These are phyloP conservation scores for Apocrypta bakeri DNA, from an alignment of 1,140 invertebrate species.

Conservation along the genomic window DNA sequence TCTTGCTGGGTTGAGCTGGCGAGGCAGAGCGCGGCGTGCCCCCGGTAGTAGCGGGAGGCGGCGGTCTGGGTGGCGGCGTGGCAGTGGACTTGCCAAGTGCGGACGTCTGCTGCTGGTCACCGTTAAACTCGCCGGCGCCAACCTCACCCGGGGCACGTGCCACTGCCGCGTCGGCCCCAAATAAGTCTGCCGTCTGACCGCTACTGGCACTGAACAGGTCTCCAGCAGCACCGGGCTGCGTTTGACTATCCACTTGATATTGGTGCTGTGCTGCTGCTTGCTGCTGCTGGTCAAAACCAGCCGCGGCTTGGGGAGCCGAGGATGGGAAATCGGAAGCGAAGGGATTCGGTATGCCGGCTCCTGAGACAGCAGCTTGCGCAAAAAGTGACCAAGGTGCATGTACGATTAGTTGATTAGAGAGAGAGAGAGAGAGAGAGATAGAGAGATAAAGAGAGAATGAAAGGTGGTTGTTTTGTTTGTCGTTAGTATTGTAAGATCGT, in stretches of 20 bases:
- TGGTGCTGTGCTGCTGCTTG: slow-evolving; percentile 37
- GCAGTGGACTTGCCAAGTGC: slow-evolving; percentile 63
- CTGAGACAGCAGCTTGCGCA: slow-evolving; percentile 80
- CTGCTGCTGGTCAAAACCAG: slow-evolving; percentile 32
- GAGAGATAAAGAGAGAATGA: slow-evolving; percentile 7
- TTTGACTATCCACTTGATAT: slow-evolving; percentile 27
- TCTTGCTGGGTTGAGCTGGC: slow-evolving; percentile 72
- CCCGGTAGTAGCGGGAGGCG: slow-evolving; percentile 70
- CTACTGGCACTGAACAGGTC: slow-evolving; percentile 70
- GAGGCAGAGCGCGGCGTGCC: slow-evolving; percentile 72
- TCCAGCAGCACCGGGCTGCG: slow-evolving; percentile 49
- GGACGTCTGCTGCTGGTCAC: slow-evolving; percentile 51
- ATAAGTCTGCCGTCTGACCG: slow-evolving; percentile 69
- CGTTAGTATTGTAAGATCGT: background rate
- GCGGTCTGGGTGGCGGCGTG: slow-evolving; percentile 74
- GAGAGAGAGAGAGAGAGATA: slow-evolving; percentile 7
- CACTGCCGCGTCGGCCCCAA: slow-evolving; percentile 70
- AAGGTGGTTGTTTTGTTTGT: background rate
- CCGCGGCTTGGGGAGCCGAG: slow-evolving; percentile 61
- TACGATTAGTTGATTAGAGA: slow-evolving; percentile 51
- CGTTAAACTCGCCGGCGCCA: slow-evolving; percentile 49
- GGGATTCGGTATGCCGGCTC: slow-evolving; percentile 76
- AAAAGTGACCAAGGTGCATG: slow-evolving; percentile 66
- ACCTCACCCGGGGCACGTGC: slow-evolving; percentile 58
- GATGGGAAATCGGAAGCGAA: slow-evolving; percentile 75